phyloP scores from a whole-genome alignment of 2,113 vertebrate genomes.

The Oreotragus oreotragus region DNA sequence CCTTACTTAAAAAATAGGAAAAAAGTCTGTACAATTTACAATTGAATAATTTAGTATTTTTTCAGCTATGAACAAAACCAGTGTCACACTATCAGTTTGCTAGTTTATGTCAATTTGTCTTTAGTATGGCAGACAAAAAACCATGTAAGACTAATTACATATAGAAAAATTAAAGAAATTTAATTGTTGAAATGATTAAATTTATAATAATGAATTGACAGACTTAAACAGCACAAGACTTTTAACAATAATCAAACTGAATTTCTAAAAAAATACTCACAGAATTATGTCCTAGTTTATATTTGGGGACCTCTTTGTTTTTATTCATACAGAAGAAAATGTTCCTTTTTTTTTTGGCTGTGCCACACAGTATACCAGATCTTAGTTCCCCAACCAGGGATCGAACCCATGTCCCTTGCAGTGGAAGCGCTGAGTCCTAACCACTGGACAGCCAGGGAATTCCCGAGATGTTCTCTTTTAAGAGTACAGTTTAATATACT shows the following conservation, averaged over 20 bases:
- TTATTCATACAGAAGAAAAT: not conserved
- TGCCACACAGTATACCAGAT: not conserved
- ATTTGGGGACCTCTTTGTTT: not conserved
- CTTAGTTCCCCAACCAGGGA: not conserved
- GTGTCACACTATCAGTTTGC: not conserved
- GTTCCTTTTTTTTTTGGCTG: not conserved
- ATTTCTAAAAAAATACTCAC: constrained; percentile 8
- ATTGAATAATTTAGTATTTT: not conserved
- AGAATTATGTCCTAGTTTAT: not conserved
- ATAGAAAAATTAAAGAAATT: not conserved
- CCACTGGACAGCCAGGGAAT: not conserved
- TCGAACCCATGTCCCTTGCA: not conserved
- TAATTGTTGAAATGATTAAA: not conserved
- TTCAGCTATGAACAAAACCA: not conserved
- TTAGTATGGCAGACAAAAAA: not conserved
- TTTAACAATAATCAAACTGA: not conserved
- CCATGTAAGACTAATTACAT: not conserved
- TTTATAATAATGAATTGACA: not conserved
- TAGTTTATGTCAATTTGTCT: not conserved
- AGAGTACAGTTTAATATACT: not conserved
- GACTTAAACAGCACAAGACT: not conserved
- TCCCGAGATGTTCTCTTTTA: not conserved
- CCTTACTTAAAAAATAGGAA: not conserved
- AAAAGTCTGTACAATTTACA: not conserved
- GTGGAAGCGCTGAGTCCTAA: not conserved